These are phyloP conservation scores for Xiphophorus maculatus DNA, from an alignment of 2,113 vertebrate genomes.

Conservation along the genomic window DNA sequence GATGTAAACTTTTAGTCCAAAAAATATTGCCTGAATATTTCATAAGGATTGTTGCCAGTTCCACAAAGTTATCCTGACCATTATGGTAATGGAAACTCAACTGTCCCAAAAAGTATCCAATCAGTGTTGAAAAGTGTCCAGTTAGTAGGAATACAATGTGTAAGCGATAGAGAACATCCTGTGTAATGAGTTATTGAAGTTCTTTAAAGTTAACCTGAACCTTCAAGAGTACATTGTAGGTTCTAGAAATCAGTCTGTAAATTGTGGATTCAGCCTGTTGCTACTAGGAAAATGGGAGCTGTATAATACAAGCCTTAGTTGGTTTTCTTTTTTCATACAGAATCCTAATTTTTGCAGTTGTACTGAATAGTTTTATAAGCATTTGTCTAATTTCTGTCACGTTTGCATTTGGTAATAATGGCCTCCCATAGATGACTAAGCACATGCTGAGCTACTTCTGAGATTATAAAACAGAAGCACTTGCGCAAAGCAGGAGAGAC, in stretches of 20 bases:
- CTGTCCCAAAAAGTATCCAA: neutral
- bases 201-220: neutral
- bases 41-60: too few relatives aligned
- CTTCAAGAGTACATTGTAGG: neutral
- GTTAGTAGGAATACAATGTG: neutral
- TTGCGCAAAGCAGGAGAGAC: neutral
- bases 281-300: neutral
- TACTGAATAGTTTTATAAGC: neutral
- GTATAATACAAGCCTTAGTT: neutral
- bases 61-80: neutral
- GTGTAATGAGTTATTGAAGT: neutral
- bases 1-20: too few relatives aligned
- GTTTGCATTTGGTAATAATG: neutral
- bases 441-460: neutral
- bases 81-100: neutral
- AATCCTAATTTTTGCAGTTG: neutral
- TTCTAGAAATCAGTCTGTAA: too few relatives aligned
- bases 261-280: neutral
- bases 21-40: too few relatives aligned
- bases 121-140: neutral
- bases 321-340: neutral
- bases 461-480: neutral
- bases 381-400: neutral
- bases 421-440: too few relatives aligned
- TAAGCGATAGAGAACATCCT: neutral